Conservation (phyloP, 2,113 vertebrate genomes). For the Phylloscopus trochiloides region DNA sequence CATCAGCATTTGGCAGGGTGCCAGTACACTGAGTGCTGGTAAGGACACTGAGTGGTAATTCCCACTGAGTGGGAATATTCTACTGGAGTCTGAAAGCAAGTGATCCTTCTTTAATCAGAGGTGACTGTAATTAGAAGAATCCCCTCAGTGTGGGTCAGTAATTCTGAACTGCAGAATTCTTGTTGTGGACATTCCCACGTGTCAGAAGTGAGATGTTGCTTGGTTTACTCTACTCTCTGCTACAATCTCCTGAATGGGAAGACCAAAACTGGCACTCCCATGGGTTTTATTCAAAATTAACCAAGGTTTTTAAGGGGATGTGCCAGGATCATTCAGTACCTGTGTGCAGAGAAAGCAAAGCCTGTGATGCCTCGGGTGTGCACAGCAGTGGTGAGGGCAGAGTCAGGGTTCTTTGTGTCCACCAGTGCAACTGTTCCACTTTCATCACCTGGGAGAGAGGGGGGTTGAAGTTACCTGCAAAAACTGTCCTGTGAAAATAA, state of each 20-base stretch:
- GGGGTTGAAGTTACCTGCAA: neutral
- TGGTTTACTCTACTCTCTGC: neutral
- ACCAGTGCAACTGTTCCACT: constrained; percentile 83
- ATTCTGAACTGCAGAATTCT: neutral
- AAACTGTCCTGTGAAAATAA: neutral
- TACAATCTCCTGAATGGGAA: neutral
- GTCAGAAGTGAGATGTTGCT: fast-evolving
- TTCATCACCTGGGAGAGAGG: constrained; percentile 81
- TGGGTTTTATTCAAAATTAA: neutral
- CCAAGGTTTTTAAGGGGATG: too few species aligned
- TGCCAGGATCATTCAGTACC: constrained; percentile 65
- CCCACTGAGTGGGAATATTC: neutral
- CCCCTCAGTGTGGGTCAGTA: neutral
- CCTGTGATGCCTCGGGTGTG: constrained; percentile 81
- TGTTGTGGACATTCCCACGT: fast-evolving
- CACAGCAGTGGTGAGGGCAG: constrained; percentile 61
- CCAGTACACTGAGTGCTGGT: fast-evolving
- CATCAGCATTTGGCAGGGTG: neutral
- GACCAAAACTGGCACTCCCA: neutral
- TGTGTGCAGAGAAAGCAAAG: constrained; percentile 87
- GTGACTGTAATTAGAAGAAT: neutral
- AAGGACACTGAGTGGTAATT: too few species aligned
- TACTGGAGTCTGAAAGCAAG: neutral
- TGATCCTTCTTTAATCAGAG: neutral
- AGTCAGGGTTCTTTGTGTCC: constrained; percentile 79